These are phyloP conservation scores for Cordilura impudica DNA, from an alignment of 2,888 invertebrate genomes.

Conservation along the genomic window DNA sequence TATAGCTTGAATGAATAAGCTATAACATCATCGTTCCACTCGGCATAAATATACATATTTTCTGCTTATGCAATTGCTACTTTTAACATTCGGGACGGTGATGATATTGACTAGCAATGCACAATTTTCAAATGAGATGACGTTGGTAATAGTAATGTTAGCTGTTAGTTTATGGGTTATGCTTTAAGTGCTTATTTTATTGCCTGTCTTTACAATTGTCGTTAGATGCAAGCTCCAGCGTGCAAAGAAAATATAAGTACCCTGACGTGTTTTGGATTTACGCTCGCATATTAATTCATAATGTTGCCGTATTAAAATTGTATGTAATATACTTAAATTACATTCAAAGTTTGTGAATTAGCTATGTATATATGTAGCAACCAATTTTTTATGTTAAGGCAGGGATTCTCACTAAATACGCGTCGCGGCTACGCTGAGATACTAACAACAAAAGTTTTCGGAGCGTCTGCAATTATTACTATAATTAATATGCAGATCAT, in stretches of 20 bases:
- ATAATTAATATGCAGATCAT: too few species aligned
- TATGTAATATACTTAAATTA: conserved; percentile 32
- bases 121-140: conserved; percentile 40
- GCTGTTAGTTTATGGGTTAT: conserved; percentile 39
- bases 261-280: conserved; percentile 46
- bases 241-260: conserved; percentile 10
- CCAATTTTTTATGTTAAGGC: too few species aligned
- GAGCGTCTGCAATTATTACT: too few species aligned
- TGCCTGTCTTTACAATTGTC: conserved; percentile 44
- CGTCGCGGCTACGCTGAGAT: too few species aligned
- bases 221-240: conserved; percentile 27
- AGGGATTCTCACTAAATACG: too few species aligned
- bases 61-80: background rate
- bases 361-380: too few species aligned
- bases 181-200: conserved; percentile 49
- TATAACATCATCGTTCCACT: background rate
- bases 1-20: background rate
- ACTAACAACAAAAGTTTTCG: too few species aligned
- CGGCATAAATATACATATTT: background rate
- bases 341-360: conserved; percentile 12
- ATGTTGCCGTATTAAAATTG: conserved; percentile 48
- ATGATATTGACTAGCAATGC: background rate
- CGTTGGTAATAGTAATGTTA: conserved; percentile 24
- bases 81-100: background rate
- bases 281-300: conserved; percentile 43